Percentiles rank a stretch among this genome's conserved stretches.
phyloP scores from a whole-genome alignment of 2,797 vertebrate species.

The Pangasius larnaudii region DNA sequence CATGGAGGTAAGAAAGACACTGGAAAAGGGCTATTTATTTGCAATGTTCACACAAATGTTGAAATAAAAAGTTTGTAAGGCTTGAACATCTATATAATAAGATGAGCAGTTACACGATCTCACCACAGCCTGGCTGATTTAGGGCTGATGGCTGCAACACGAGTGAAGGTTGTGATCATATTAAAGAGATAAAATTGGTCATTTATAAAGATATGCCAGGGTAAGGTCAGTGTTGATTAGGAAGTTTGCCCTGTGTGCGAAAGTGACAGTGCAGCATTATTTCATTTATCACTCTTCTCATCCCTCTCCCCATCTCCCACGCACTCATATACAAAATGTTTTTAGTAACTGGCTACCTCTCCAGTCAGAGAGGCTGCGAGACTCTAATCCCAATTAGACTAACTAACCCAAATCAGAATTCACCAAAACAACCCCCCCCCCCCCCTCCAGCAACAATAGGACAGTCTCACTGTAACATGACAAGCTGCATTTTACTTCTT shows the following conservation, averaged over 20 bases:
- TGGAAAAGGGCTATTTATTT: constrained; percentile 13
- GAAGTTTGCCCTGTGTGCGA: not conserved
- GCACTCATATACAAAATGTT: not conserved
- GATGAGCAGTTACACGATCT: not conserved
- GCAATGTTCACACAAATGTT: not conserved
- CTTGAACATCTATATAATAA: not conserved
- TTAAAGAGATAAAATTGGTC: not conserved
- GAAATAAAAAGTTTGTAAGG: not conserved
- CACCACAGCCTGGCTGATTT: not conserved
- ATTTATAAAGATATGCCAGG: not conserved
- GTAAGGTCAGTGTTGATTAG: constrained; percentile 1
- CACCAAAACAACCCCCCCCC: constrained; percentile 45
- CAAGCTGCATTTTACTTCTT: too few relatives aligned
- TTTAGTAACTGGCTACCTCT: constrained; percentile 44
- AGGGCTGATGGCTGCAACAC: not conserved
- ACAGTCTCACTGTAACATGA: too few relatives aligned
- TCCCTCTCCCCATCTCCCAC: not conserved
- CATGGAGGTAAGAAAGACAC: constrained; percentile 20
- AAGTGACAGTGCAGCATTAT: not conserved
- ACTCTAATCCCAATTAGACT: constrained; percentile 61
- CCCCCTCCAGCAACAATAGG: too few relatives aligned
- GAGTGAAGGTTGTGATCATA: not conserved
- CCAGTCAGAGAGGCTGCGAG: constrained; percentile 51
- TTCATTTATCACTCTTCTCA: constrained; percentile 10
- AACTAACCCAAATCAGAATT: constrained; percentile 52